A percentile compares a stretch with the other conserved stretches of the same genome.
Evolutionary conservation across 2,888 invertebrate species (phyloP).

Genomic region (Gortyna flavago): DNA sequence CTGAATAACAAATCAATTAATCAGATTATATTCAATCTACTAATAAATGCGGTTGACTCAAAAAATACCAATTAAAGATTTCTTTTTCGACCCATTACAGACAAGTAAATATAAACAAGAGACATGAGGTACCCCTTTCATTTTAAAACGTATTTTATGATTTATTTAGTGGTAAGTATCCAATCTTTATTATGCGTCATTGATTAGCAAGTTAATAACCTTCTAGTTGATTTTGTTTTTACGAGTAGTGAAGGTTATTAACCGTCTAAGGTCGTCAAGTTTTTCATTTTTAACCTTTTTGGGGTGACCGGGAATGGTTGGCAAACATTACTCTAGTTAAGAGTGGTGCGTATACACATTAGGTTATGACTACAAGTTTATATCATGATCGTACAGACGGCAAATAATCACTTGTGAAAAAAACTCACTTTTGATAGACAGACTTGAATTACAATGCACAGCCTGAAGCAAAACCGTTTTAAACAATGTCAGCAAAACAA

Average conservation of each 20-base stretch:
- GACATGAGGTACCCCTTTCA: background rate
- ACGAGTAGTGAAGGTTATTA: constrained; percentile 8
- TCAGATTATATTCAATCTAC: constrained; percentile 31
- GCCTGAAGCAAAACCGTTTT: background rate
- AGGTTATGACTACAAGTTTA: background rate
- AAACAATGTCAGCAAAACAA: background rate
- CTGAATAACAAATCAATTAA: constrained; percentile 21
- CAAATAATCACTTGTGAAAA: too few relatives aligned
- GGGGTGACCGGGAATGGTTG: background rate
- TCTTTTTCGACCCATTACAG: constrained; percentile 23
- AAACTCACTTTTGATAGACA: background rate
- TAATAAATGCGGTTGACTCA: constrained; percentile 9
- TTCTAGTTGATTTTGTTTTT: constrained; percentile 19
- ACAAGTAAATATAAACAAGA: background rate
- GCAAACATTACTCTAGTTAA: background rate
- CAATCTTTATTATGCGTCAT: constrained; percentile 21
- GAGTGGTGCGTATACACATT: background rate
- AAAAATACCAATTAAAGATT: constrained; percentile 18
- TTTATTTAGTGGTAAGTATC: constrained; percentile 13
- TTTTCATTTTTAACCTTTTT: background rate
- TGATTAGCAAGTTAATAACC: background rate
- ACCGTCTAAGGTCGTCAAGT: background rate
- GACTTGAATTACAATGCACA: background rate
- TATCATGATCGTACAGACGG: background rate
- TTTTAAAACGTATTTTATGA: constrained; percentile 17